These are phyloP conservation scores for Papilio elwesi DNA, from an alignment of 2,888 invertebrate species.

Conservation along the genomic window DNA sequence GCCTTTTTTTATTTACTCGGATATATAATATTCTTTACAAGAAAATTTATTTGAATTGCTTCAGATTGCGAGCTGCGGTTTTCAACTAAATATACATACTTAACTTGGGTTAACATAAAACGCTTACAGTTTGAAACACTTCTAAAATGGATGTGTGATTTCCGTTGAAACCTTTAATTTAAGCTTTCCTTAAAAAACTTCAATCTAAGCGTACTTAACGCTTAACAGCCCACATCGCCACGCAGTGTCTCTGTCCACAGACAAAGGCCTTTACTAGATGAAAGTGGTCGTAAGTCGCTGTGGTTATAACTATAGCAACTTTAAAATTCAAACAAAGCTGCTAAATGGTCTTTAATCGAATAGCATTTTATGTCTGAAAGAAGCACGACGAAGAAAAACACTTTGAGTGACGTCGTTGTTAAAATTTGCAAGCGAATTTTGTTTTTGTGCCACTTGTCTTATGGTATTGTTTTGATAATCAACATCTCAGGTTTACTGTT, in stretches of 20 bases:
- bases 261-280: not conserved
- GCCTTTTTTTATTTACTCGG: not conserved
- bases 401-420: slow-evolving; percentile 14
- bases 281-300: not conserved
- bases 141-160: too few species aligned
- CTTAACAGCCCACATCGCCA: not conserved
- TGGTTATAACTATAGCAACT: not conserved
- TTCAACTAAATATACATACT: too few species aligned
- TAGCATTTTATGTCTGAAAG: slow-evolving; percentile 23
- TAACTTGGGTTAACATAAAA: too few species aligned
- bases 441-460: slow-evolving; percentile 25
- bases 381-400: slow-evolving; percentile 23
- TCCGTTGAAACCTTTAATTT: too few species aligned
- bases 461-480: slow-evolving; percentile 41
- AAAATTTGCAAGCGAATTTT: not conserved
- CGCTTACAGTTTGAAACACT: too few species aligned
- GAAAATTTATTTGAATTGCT: not conserved
- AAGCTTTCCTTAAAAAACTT: too few species aligned
- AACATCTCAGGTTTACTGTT: slow-evolving; percentile 45
- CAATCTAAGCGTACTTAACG: not conserved
- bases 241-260: not conserved
- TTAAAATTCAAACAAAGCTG: slow-evolving; percentile 7
- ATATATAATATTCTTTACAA: not conserved
- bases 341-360: slow-evolving; percentile 4
- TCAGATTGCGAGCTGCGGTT: too few species aligned